phyloP scores from a whole-genome alignment of 1,140 invertebrate species.

The Aphaenogaster ashmeadi region DNA sequence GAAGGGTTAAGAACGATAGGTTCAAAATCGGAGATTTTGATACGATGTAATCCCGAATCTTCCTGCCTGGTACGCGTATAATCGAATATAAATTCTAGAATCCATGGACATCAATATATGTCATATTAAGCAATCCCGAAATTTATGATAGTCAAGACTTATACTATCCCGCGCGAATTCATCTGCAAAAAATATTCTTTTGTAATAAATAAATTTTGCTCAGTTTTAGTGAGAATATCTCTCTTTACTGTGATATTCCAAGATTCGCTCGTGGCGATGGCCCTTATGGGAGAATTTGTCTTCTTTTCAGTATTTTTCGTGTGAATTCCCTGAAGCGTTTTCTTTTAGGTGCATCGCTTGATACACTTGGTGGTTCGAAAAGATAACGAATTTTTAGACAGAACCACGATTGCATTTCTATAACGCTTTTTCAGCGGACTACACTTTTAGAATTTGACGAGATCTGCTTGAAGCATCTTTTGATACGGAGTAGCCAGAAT shows the following conservation, averaged over 20 bases:
- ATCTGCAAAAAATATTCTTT: neutral
- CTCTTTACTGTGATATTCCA: neutral
- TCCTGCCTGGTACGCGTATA: neutral
- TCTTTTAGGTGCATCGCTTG: conserved; percentile 1
- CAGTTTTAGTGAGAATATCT: conserved; percentile 4
- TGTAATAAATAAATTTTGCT: conserved; percentile 20
- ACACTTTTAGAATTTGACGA: neutral
- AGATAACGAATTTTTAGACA: neutral
- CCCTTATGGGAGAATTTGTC: conserved; percentile 12
- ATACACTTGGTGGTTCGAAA: neutral
- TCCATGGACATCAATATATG: neutral
- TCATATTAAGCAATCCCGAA: neutral
- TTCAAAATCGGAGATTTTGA: neutral
- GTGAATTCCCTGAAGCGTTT: conserved; percentile 1
- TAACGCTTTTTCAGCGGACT: neutral
- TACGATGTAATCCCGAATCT: neutral
- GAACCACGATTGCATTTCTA: neutral
- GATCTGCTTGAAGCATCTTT: neutral
- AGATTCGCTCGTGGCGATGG: conserved; percentile 20
- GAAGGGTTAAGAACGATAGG: neutral
- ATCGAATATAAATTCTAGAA: neutral
- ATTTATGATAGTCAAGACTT: neutral
- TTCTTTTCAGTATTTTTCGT: conserved; percentile 30
- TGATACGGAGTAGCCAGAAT: conserved; percentile 28
- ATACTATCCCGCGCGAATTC: neutral